Conservation (phyloP, 1,140 invertebrate genomes). For the Calliphora vicina region DNA sequence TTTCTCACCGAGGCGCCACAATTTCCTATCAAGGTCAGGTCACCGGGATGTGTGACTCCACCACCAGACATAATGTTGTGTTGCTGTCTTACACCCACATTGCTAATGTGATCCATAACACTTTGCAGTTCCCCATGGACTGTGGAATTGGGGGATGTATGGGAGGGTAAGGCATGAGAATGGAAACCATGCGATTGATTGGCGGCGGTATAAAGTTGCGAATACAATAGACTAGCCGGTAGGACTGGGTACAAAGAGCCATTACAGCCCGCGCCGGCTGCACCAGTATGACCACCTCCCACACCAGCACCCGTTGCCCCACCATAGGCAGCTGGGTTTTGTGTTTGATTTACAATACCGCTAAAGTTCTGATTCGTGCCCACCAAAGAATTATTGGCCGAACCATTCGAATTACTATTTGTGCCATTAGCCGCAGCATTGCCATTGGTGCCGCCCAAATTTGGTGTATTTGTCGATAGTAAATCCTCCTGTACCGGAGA, state of each 20-base stretch:
- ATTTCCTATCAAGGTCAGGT: conserved; percentile 69
- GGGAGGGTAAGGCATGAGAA: conserved; percentile 71
- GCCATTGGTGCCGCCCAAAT: conserved; percentile 53
- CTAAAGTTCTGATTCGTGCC: conserved; percentile 59
- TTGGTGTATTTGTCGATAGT: conserved; percentile 67
- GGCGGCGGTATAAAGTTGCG: conserved; percentile 80
- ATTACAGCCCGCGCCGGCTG: conserved; percentile 65
- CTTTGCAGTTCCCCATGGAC: conserved; percentile 74
- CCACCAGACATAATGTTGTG: conserved; percentile 66
- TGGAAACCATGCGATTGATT: conserved; percentile 81
- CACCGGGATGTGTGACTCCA: conserved; percentile 61
- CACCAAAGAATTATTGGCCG: conserved; percentile 63
- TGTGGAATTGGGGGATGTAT: conserved; percentile 67
- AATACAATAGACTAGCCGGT: conserved; percentile 81
- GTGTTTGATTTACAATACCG: conserved; percentile 58
- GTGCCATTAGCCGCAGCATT: conserved; percentile 71
- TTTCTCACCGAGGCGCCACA: conserved; percentile 71
- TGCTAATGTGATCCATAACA: conserved; percentile 77
- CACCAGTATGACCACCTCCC: conserved; percentile 35
- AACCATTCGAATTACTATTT: conserved; percentile 63
- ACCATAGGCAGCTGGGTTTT: conserved; percentile 54
- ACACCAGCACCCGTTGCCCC: conserved; percentile 52
- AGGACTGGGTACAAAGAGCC: conserved; percentile 77
- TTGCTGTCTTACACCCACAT: conserved; percentile 65
- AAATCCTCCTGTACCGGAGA: conserved; percentile 82